Base-by-base conservation (phyloP, 1,140 invertebrate species). In the Apolygus lucorum region DNA sequence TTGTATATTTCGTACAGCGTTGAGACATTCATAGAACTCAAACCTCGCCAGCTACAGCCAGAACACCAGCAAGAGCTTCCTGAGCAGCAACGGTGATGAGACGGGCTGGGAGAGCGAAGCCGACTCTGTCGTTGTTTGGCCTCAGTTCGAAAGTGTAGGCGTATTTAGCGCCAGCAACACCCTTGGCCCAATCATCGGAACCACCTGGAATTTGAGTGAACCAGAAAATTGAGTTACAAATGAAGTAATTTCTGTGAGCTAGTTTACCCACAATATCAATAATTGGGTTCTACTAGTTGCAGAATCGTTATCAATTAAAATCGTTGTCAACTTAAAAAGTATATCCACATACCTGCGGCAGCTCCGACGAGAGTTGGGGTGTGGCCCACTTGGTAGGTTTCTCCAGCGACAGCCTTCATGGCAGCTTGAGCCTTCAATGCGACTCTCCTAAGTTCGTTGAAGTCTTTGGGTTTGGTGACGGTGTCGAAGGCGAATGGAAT, bases 131-230 rank as follows among this genome's bases (percentile, higher is more conserved):
- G n/a, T 94, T 93, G 14, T 86, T 88, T 76, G 96, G 94, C 64
- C 92, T 82, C 24, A 96, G 82, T 81, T 97, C 95, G 67, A 96
- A 81, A 0, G 92, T 92, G 78, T 90, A 97, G 0, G 91, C 80
- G 76, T 96, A 95, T 78, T 93, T 93, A 69, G 96, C 90, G 63
- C 85, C 85, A 21, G 87, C 86, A 62, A 83, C 81, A 11, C 88
- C 88, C 80, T 93, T 93, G 0, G 92, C 93, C 92, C 92, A 96
- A 77, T 96, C 93, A 75, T 95, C 90, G 0, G 91, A 92, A 14
- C 90, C 89, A 11, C 93, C 93, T 74, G 85, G 79, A 72, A n/a
- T n/a, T n/a, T n/a, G n/a, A n/a, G n/a, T n/a, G n/a, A n/a, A n/a
- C n/a, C n/a, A n/a, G n/a, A n/a, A n/a, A n/a, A n/a, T n/a, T n/a